Conservation (phyloP, 2,113 vertebrate species). For the Protobothrops mucrosquamatus region DNA sequence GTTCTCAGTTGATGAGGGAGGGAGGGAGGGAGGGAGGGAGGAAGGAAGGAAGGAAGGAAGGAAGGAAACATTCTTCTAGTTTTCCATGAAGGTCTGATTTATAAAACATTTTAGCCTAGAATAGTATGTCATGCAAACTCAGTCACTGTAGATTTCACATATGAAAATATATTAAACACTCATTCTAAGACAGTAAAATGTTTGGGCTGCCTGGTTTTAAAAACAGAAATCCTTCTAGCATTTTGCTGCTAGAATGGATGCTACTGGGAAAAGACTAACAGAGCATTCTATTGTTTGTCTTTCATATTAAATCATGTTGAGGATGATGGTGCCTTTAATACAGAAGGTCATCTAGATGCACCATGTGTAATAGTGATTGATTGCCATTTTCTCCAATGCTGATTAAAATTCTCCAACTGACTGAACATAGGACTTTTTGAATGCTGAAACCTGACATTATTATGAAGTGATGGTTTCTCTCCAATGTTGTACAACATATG, state of each 20-base stretch:
- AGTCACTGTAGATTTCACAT: not conserved
- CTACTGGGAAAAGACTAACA: not conserved
- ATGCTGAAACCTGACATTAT: not conserved
- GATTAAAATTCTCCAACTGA: not conserved
- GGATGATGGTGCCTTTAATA: not conserved
- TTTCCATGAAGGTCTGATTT: not conserved
- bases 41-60: no score
- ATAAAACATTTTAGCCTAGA: not conserved
- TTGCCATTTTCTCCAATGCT: not conserved
- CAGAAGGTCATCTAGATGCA: not conserved
- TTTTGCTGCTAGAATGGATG: not conserved
- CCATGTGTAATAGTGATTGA: not conserved
- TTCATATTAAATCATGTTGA: not conserved
- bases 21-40: no score
- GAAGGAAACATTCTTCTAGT: not conserved
- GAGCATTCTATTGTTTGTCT: not conserved
- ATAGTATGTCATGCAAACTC: not conserved
- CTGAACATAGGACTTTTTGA: not conserved
- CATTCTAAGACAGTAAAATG: not conserved
- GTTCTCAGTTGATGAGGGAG: not conserved
- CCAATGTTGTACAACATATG: not conserved
- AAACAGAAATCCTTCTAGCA: not conserved
- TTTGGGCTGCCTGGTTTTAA: not conserved
- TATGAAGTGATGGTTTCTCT: not conserved
- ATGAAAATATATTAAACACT: not conserved